Conservation (phyloP, 2,113 vertebrate species). For the Macquaria ambigua region DNA sequence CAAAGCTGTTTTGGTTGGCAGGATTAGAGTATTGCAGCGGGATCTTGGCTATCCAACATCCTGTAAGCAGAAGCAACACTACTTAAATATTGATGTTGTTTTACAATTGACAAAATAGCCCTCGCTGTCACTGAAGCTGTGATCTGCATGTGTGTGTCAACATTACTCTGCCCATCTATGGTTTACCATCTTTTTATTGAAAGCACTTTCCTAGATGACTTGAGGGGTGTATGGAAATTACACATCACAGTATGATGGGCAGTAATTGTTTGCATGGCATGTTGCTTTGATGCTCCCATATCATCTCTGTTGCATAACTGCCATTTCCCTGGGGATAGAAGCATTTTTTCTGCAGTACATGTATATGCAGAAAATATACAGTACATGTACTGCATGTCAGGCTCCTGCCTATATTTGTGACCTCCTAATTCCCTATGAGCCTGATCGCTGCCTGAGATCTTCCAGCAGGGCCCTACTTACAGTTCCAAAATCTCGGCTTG, state of each 20-base stretch:
- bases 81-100: slow-evolving; percentile 32
- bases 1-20: neutral
- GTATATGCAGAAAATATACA: no score
- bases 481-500: no score
- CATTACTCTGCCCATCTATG: neutral
- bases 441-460: no score
- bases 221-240: neutral
- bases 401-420: no score
- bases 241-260: neutral
- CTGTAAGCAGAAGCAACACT: slow-evolving; percentile 5
- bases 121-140: slow-evolving; percentile 3
- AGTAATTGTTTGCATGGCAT: neutral
- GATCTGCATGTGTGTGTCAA: neutral
- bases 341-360: neutral
- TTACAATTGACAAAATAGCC: slow-evolving; percentile 1
- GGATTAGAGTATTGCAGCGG: neutral
- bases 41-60: neutral
- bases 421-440: no score
- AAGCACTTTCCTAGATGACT: slow-evolving; percentile 6
- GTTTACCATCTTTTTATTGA: neutral
- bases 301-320: neutral
- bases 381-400: no score
- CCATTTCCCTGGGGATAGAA: neutral
- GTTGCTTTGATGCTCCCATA: slow-evolving; percentile 4
- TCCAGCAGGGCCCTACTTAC: no score